phyloP scores from a whole-genome alignment of 2,888 invertebrate genomes.

The Orchesellides sinensis region DNA sequence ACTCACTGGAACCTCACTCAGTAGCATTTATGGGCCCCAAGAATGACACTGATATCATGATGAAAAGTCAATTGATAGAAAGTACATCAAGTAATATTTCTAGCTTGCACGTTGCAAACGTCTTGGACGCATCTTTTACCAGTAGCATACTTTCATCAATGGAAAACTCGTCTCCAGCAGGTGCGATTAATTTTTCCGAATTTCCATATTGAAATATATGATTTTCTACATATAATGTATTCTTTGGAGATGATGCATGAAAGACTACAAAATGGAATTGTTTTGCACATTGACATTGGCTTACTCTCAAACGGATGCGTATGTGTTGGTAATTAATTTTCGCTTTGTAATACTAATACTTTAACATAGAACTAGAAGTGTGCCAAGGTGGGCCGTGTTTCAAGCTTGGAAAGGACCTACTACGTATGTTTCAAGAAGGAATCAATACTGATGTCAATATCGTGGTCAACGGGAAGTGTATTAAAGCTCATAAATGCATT shows the following conservation, averaged over 20 bases:
- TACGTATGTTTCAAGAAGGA: conserved; percentile 94
- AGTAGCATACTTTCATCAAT: conserved; percentile 72
- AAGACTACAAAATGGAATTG: neutral
- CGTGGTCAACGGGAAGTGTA: conserved; percentile 88
- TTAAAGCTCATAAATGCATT: conserved; percentile 95
- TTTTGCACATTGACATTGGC: too few relatives aligned
- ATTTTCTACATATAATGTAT: too few relatives aligned
- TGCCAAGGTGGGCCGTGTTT: conserved; percentile 77
- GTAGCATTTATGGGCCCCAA: conserved; percentile 30
- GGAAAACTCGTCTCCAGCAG: conserved; percentile 72
- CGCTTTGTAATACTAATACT: too few relatives aligned
- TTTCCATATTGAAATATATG: neutral
- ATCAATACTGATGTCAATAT: conserved; percentile 92
- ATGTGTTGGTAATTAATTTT: too few relatives aligned
- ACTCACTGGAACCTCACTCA: conserved; percentile 60
- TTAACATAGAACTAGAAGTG: conserved; percentile 69
- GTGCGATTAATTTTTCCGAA: conserved; percentile 12
- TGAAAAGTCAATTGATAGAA: conserved; percentile 46
- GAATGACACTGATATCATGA: neutral
- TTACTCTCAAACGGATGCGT: too few relatives aligned
- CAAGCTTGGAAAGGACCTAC: conserved; percentile 89
- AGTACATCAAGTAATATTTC: conserved; percentile 70
- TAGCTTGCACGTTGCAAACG: conserved; percentile 73
- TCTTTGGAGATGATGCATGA: neutral
- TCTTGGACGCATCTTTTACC: conserved; percentile 69